Percentiles rank a stretch among this genome's conserved stretches.
These are phyloP conservation scores for Nephrotoma appendiculata DNA, from an alignment of 2,888 invertebrate genomes.

Conservation along the genomic window DNA sequence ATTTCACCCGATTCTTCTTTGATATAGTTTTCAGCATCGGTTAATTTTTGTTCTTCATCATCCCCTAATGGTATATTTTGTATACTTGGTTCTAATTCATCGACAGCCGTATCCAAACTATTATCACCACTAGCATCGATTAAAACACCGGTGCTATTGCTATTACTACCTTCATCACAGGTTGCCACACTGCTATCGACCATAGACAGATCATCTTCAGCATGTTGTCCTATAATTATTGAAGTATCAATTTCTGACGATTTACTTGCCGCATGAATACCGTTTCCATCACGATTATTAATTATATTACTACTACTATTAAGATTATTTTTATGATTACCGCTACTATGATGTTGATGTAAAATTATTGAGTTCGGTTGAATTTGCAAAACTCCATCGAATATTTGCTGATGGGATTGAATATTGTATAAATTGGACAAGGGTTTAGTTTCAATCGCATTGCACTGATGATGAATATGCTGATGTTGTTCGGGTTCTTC, in stretches of 20 bases:
- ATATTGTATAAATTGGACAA: slow-evolving; percentile 8
- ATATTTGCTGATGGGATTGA: slow-evolving; percentile 8
- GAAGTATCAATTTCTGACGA: neutral
- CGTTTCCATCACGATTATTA: neutral
- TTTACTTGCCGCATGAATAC: neutral
- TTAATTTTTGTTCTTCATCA: slow-evolving; percentile 49
- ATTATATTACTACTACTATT: neutral
- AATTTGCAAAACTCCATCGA: slow-evolving; percentile 14
- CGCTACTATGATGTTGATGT: slow-evolving; percentile 5
- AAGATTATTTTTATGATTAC: neutral
- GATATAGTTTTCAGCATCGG: slow-evolving; percentile 68
- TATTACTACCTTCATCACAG: slow-evolving; percentile 21
- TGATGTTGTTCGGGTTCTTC: neutral
- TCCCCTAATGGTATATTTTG: slow-evolving; percentile 32
- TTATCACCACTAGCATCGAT: slow-evolving; percentile 20
- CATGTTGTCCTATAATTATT: neutral
- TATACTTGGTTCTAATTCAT: slow-evolving; percentile 23
- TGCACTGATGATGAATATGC: neutral
- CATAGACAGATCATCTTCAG: neutral
- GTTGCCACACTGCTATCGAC: slow-evolving; percentile 13
- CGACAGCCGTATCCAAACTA: slow-evolving; percentile 13
- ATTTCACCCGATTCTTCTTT: slow-evolving; percentile 45
- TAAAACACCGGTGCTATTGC: slow-evolving; percentile 28
- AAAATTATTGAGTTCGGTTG: slow-evolving; percentile 14
- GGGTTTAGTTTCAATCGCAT: neutral